Evolutionary conservation across 2,888 invertebrate genomes (phyloP).

Genomic region (Penaeus monodon): DNA sequence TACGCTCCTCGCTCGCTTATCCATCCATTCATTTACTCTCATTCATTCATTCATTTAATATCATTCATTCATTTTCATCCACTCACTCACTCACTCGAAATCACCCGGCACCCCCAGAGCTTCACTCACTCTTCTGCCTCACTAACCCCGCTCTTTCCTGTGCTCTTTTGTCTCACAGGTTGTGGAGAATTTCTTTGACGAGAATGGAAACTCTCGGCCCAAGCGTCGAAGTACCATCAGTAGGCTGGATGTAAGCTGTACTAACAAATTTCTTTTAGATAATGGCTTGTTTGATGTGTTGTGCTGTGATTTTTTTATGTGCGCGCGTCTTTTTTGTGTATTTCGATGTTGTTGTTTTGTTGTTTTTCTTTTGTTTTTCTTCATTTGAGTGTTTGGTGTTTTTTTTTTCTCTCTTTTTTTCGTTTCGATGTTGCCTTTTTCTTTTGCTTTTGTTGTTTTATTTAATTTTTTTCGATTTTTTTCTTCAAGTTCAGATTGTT

Average conservation of each 20-base stretch:
- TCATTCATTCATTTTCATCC: no score
- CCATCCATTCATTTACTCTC: no score
- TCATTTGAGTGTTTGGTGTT: neutral
- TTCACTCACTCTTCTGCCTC: neutral
- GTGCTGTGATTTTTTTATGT: neutral
- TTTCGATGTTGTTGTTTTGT: neutral
- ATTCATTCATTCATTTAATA: no score
- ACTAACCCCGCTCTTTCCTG: no score
- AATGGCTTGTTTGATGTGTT: neutral
- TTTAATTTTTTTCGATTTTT: no score
- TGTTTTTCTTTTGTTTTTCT: neutral
- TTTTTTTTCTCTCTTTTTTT: neutral
- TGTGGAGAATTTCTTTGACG: constrained; percentile 64
- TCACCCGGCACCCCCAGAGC: no score
- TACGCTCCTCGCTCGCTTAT: no score
- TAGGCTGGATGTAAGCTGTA: constrained; percentile 58
- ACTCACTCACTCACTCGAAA: no score
- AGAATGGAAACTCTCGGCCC: constrained; percentile 60
- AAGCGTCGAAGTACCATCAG: constrained; percentile 59
- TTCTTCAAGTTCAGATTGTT: no score
- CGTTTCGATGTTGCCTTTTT: neutral
- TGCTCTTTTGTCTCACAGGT: constrained; percentile 34
- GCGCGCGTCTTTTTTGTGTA: neutral
- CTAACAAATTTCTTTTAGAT: neutral
- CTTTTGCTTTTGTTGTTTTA: no score